Conservation (phyloP, 2,888 invertebrate species). For the Orthosia cruda region DNA sequence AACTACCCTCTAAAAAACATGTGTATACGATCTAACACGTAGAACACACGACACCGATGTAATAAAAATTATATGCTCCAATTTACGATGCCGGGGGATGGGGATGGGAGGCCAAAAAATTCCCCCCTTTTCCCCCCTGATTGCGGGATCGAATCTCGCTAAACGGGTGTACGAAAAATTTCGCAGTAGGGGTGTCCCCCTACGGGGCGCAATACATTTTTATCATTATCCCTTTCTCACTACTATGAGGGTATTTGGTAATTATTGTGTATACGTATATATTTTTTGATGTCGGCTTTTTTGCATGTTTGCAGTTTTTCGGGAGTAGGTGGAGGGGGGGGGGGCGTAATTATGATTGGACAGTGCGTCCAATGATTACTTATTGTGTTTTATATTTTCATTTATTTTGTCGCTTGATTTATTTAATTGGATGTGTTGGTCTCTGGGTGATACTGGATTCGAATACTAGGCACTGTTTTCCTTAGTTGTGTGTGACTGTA, state of each 20-base stretch:
- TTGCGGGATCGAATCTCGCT: conserved; percentile 91
- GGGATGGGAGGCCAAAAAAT: conserved; percentile 83
- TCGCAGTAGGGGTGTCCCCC: conserved; percentile 79
- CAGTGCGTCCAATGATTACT: conserved; percentile 62
- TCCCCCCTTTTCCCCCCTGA: conserved; percentile 85
- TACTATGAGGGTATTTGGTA: conserved; percentile 88
- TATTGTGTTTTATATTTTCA: conserved; percentile 55
- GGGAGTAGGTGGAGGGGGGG: conserved; percentile 27
- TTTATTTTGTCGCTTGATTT: conserved; percentile 53
- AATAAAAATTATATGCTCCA: conserved; percentile 92
- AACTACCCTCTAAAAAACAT: conserved; percentile 60
- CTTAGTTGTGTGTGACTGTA: not conserved
- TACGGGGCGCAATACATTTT: conserved; percentile 87
- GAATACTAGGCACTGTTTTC: not conserved
- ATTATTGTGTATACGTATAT: conserved; percentile 86
- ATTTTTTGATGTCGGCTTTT: conserved; percentile 63
- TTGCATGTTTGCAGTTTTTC: conserved; percentile 68
- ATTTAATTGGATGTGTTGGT: conserved; percentile 39
- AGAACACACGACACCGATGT: conserved; percentile 88
- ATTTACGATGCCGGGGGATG: conserved; percentile 87
- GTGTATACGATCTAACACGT: conserved; percentile 75
- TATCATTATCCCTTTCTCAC: conserved; percentile 89
- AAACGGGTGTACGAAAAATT: conserved; percentile 87
- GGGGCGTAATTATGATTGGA: conserved; percentile 64
- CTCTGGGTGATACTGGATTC: not conserved